Evolutionary conservation across 2,113 vertebrate genomes (phyloP).

Genomic region (Sylvia atricapilla): DNA sequence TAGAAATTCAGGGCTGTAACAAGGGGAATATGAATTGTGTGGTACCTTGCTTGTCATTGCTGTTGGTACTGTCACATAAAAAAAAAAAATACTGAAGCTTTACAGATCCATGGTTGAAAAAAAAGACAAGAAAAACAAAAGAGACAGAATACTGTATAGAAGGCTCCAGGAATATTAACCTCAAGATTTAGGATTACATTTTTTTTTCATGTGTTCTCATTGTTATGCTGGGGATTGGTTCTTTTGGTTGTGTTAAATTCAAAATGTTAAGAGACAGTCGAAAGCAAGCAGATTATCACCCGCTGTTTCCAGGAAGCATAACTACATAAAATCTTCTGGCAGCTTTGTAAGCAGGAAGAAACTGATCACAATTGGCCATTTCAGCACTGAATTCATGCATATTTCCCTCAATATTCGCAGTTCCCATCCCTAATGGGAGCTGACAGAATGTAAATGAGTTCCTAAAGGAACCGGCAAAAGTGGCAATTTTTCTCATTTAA

Average conservation of each 20-base stretch:
- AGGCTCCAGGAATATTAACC: neutral
- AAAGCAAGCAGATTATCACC: conserved; percentile 71
- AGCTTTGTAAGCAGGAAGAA: conserved; percentile 74
- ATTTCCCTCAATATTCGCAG: conserved; percentile 71
- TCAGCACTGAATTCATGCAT: conserved; percentile 70
- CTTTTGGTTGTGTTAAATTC: neutral
- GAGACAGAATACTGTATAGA: neutral
- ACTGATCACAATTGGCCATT: conserved; percentile 69
- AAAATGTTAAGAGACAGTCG: conserved; percentile 28
- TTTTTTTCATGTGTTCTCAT: neutral
- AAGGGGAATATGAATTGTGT: neutral
- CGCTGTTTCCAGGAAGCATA: conserved; percentile 65
- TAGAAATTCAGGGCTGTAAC: neutral
- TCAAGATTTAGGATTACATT: neutral
- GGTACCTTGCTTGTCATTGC: neutral
- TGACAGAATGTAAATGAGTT: conserved; percentile 97
- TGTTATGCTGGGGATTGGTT: neutral
- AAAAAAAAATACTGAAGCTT: neutral
- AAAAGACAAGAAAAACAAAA: neutral
- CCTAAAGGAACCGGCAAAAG: conserved; percentile 90
- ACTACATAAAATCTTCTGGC: conserved; percentile 69
- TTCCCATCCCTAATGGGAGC: conserved; percentile 84
- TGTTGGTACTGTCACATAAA: neutral
- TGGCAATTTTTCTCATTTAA: conserved; percentile 95
- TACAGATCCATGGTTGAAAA: neutral